Evolutionary conservation across 2,113 vertebrate species (phyloP).

Genomic region (Sander lucioperca): DNA sequence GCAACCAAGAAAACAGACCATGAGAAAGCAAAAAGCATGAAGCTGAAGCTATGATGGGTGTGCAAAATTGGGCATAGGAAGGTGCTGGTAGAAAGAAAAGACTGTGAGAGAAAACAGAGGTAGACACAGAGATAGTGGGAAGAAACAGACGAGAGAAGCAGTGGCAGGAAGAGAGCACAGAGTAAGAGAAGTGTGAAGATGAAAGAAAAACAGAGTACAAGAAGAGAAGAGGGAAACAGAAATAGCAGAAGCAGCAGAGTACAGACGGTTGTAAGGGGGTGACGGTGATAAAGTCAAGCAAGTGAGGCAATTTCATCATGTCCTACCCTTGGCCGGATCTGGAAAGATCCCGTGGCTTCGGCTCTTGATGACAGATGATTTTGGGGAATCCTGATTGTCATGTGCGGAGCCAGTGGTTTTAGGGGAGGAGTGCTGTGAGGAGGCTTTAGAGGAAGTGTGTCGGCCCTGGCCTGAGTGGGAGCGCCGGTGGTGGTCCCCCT

Average conservation of each 20-base stretch:
- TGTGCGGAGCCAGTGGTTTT: constrained; percentile 88
- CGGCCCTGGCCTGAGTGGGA: constrained; percentile 90
- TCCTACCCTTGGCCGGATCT: constrained; percentile 97
- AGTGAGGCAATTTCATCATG: constrained; percentile 35
- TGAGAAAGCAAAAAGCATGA: constrained; percentile 79
- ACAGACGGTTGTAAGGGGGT: constrained; percentile 34
- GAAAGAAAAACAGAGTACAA: constrained; percentile 3
- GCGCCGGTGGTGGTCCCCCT: constrained; percentile 93
- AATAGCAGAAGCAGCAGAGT: constrained; percentile 19
- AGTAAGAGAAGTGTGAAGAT: constrained; percentile 1
- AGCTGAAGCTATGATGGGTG: constrained; percentile 76
- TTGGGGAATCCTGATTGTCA: constrained; percentile 91
- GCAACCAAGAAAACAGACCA: constrained; percentile 75
- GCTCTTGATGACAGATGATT: constrained; percentile 98
- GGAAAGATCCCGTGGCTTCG: constrained; percentile 98
- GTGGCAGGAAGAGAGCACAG: constrained; percentile 28
- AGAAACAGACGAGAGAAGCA: constrained; percentile 1
- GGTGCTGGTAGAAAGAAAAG: constrained; percentile 26
- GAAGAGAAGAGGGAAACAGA: constrained; percentile 14
- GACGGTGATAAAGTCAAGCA: constrained; percentile 37
- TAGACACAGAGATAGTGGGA: background rate
- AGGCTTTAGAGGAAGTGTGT: constrained; percentile 91
- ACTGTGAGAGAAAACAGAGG: constrained; percentile 37
- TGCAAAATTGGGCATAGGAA: constrained; percentile 49
- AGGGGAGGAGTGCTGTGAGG: constrained; percentile 85